Percentiles rank a stretch among this genome's conserved stretches.
Evolutionary conservation across 2,113 vertebrate genomes (phyloP).

Genomic region (Isichthys henryi): DNA sequence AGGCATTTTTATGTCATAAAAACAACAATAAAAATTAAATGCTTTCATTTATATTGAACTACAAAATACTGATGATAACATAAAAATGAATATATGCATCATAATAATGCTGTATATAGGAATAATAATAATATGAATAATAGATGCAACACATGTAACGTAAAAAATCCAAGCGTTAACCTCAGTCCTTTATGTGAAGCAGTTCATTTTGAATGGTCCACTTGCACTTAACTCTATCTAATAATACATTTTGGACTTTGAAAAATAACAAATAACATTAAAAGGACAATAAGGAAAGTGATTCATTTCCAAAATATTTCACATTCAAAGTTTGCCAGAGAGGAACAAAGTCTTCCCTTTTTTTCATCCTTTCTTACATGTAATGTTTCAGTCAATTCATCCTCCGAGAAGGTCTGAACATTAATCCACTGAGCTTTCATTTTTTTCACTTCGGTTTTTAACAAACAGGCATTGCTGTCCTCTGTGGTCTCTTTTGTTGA

Average conservation of each 20-base stretch:
- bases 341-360: constrained; percentile 45
- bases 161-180: constrained; percentile 24
- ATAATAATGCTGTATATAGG: constrained; percentile 47
- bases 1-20: constrained; percentile 32
- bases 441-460: constrained; percentile 20
- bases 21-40: constrained; percentile 44
- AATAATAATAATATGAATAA: constrained; percentile 46
- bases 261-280: constrained; percentile 30
- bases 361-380: constrained; percentile 36
- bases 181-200: neutral
- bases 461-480: constrained; percentile 32
- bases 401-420: neutral
- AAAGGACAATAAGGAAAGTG: constrained; percentile 43
- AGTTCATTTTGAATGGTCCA: constrained; percentile 25
- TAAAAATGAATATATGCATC: constrained; percentile 45
- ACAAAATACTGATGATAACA: constrained; percentile 56
- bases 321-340: constrained; percentile 47
- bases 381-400: constrained; percentile 24
- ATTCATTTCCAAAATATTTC: constrained; percentile 39
- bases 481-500: constrained; percentile 44
- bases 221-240: constrained; percentile 20
- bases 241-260: constrained; percentile 21
- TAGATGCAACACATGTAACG: constrained; percentile 22
- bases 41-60: constrained; percentile 50
- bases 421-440: constrained; percentile 14